phyloP scores from a whole-genome alignment of 2,113 vertebrate species.

The Montifringilla adamsi region DNA sequence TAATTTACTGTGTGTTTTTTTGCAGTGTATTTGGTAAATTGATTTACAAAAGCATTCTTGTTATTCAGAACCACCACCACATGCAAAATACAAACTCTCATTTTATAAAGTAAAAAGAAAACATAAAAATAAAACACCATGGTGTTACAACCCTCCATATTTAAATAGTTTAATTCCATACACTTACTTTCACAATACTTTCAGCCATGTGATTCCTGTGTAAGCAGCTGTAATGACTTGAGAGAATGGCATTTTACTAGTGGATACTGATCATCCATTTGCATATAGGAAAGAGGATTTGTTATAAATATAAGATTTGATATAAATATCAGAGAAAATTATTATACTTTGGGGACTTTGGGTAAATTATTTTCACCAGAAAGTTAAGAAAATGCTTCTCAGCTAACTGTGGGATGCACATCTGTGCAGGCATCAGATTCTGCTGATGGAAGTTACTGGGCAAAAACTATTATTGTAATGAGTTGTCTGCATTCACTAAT shows the following conservation, averaged over 20 bases:
- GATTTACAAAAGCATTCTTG: neutral
- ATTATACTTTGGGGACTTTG: neutral
- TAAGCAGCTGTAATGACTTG: neutral
- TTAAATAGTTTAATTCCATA: neutral
- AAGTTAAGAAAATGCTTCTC: neutral
- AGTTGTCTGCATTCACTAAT: neutral
- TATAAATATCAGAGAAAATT: neutral
- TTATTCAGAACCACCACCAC: neutral
- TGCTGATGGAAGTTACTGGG: neutral
- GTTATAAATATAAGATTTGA: too few species aligned
- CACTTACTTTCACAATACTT: neutral
- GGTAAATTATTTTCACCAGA: neutral
- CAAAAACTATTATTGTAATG: neutral
- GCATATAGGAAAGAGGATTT: neutral
- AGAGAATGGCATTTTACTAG: neutral
- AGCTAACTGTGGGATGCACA: neutral
- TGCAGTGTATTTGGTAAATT: neutral
- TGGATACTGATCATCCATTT: neutral
- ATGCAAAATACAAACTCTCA: neutral
- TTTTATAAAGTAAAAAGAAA: neutral
- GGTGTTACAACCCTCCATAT: neutral
- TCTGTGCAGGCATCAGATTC: neutral
- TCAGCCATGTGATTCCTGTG: neutral
- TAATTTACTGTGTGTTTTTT: neutral
- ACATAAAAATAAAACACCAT: neutral